A percentile compares a stretch with the other conserved stretches of the same genome.
phyloP scores from a whole-genome alignment of 1,140 invertebrate species.

The Fopius arisanus region DNA sequence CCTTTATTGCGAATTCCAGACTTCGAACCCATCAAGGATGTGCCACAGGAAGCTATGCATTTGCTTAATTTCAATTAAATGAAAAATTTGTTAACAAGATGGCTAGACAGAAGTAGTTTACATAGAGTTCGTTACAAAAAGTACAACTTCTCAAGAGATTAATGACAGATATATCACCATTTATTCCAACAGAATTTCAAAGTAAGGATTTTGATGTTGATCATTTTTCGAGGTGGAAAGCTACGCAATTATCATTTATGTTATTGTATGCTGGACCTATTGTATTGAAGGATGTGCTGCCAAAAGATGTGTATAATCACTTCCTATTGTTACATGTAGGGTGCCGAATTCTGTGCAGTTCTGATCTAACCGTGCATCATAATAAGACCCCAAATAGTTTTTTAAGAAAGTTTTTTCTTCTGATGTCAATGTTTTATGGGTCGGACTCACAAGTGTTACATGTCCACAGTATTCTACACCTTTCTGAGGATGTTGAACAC shows the following conservation, averaged over 20 bases:
- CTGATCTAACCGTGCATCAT: not conserved
- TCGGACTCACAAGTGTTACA: conserved; percentile 22
- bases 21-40: not conserved
- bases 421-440: conserved; percentile 18
- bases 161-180: not conserved
- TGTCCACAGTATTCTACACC: conserved; percentile 24
- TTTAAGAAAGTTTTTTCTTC: conserved; percentile 19
- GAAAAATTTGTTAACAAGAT: not conserved
- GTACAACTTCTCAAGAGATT: not conserved
- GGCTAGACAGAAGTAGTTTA: not conserved
- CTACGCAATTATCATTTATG: too few relatives aligned
- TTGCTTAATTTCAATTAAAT: not conserved
- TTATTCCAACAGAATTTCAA: conserved; percentile 17
- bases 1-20: not conserved
- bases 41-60: not conserved
- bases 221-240: not conserved
- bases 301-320: conserved; percentile 21
- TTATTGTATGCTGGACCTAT: too few relatives aligned
- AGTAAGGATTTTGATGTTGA: not conserved
- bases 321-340: conserved; percentile 30
- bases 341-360: conserved; percentile 23
- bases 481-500: conserved; percentile 27
- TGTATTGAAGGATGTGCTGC: conserved; percentile 17
- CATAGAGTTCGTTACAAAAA: not conserved
- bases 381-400: not conserved